Base-by-base conservation (phyloP, 2,888 invertebrate species). In the Clepsis dumicolana region DNA sequence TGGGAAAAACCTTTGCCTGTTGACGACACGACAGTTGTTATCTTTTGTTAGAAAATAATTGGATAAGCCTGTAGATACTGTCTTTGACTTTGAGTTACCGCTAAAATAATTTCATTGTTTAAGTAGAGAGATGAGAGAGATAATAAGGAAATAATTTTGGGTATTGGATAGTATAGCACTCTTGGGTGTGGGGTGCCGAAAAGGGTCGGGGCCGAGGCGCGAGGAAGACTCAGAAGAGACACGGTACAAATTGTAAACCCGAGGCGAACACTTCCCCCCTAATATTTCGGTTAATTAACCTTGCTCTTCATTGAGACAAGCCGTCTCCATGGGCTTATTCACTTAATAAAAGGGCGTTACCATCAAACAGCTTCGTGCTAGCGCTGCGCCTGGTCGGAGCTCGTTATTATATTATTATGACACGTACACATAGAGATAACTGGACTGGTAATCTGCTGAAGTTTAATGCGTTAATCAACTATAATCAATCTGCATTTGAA, bases 241-340 rank as follows among this genome's bases (percentile, higher is more conserved):
- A 44, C 44, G 27, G 66, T 48, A 53, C 54, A 48, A 62, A 66
- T 61, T 66, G 35, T 61, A 66, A 66, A 56, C 56, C 56, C 62
- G 48, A 21, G 48, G 27, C 54, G 48, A 62, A 50, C 62, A 62
- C 56, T 56, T 52, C 48, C 18, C 35, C 62, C 56, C 38, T 56
- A 48, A 56, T 62, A 65, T 67, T 67, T 67, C 62, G 29, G 56
- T 67, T 63, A 63, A 62, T 62, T 67, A 67, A 57, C 56, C 56
- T 57, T 62, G 50, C 54, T 66, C 67, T 67, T 63, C 56, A 57
- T 56, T 62, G 50, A 52, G 35, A 67, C 67, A 57, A 57, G 50
- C 50, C 60, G 65, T 60, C 62, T 54, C 38, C 27, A 32, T 14
- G 14, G 62, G 48, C 56, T 62, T 56, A 62, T 67, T 62, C 54